phyloP scores from a whole-genome alignment of 1,140 invertebrate species.

The Halesus radiatus region DNA sequence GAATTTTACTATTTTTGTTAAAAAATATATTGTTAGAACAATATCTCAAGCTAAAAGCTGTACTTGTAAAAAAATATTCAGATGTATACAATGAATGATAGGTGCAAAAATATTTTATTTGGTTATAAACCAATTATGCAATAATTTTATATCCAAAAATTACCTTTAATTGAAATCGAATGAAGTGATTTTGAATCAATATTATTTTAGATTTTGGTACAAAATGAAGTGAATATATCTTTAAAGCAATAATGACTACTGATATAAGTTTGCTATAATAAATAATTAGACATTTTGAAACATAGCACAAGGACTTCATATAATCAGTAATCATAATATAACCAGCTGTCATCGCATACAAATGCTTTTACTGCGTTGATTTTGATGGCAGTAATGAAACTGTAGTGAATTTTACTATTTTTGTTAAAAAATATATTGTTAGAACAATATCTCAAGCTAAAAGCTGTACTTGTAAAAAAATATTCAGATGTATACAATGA shows the following conservation, averaged over 20 bases:
- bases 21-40: neutral
- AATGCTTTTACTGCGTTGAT: too few relatives aligned
- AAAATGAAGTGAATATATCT: neutral
- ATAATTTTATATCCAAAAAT: conserved; percentile 49
- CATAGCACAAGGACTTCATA: too few relatives aligned
- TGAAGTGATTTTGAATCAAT: conserved; percentile 15
- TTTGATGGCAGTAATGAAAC: too few relatives aligned
- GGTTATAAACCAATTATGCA: conserved; percentile 44
- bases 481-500: conserved; percentile 37
- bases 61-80: conserved; percentile 11
- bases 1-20: neutral
- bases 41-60: conserved; percentile 5
- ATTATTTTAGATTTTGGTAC: conserved; percentile 27
- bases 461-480: conserved; percentile 8
- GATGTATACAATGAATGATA: conserved; percentile 23
- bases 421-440: neutral
- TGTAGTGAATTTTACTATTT: neutral
- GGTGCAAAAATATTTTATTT: conserved; percentile 34
- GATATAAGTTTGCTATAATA: too few relatives aligned
- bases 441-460: neutral
- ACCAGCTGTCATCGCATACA: too few relatives aligned
- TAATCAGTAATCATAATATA: too few relatives aligned
- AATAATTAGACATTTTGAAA: too few relatives aligned
- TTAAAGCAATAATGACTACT: conserved; percentile 10
- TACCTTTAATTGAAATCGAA: conserved; percentile 21